Evolutionary conservation across 2,113 vertebrate genomes (phyloP).

Genomic region (Chaetops frenatus): DNA sequence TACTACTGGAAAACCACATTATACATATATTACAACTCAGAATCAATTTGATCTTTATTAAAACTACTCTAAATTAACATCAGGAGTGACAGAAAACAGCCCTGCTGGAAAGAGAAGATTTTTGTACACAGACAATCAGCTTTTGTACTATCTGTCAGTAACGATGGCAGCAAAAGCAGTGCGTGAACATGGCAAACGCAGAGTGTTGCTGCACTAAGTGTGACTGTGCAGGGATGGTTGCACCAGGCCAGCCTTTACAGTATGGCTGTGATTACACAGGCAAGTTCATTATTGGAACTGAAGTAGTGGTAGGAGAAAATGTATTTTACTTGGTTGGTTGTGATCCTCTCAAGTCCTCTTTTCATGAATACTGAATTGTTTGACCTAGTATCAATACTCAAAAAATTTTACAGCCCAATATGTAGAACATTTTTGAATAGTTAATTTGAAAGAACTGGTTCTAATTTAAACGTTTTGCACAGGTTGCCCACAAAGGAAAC

Average conservation of each 20-base stretch:
- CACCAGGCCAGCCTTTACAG: background rate
- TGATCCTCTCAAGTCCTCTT: background rate
- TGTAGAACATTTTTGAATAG: background rate
- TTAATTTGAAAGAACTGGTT: background rate
- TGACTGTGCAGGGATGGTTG: background rate
- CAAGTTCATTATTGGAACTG: background rate
- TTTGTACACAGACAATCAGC: background rate
- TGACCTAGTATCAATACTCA: background rate
- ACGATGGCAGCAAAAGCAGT: background rate
- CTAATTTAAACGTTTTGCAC: background rate
- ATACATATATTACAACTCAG: background rate
- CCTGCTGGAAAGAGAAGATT: background rate
- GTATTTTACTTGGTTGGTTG: background rate
- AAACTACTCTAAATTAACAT: background rate
- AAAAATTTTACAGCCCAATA: background rate
- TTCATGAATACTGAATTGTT: background rate
- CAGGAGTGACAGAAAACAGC: background rate
- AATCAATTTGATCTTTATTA: background rate
- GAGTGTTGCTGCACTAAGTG: background rate
- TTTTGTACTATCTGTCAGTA: background rate
- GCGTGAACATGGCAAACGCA: background rate
- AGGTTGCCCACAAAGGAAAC: background rate
- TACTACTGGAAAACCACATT: background rate
- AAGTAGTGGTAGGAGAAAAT: background rate
- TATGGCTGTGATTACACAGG: background rate